phyloP scores from a whole-genome alignment of 2,888 invertebrate species.

The Eilema griseolum region DNA sequence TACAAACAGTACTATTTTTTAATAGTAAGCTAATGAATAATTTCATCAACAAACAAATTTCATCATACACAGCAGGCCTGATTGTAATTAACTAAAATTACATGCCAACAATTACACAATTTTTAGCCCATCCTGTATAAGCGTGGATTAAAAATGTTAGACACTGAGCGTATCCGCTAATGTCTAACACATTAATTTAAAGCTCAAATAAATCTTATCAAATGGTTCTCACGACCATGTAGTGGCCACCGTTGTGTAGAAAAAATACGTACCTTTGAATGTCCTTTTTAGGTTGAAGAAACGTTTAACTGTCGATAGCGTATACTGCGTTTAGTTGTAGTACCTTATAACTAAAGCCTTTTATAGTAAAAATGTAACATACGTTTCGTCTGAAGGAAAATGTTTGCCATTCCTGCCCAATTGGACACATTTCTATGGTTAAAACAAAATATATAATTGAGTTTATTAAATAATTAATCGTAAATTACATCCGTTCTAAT shows the following conservation, averaged over 20 bases:
- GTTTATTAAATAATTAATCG: background rate
- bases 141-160: constrained; percentile 21
- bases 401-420: constrained; percentile 21
- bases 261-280: constrained; percentile 49
- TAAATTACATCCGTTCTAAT: background rate
- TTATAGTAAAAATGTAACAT: constrained; percentile 19
- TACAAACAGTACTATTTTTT: background rate
- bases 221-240: constrained; percentile 60
- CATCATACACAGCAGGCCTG: background rate
- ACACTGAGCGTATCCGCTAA: constrained; percentile 12
- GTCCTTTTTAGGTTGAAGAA: constrained; percentile 70
- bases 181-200: constrained; percentile 26
- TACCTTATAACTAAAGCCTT: constrained; percentile 15
- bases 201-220: constrained; percentile 30
- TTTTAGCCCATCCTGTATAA: background rate
- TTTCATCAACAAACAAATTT: background rate
- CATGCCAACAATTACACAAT: constrained; percentile 4
- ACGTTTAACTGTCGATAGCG: constrained; percentile 56
- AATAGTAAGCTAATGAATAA: background rate
- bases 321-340: background rate
- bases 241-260: constrained; percentile 26
- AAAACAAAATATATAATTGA: too few relatives aligned
- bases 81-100: background rate
- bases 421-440: too few relatives aligned
- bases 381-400: constrained; percentile 29